These are phyloP conservation scores for Sphinx pinastri DNA, from an alignment of 2,888 invertebrate genomes.

Conservation along the genomic window DNA sequence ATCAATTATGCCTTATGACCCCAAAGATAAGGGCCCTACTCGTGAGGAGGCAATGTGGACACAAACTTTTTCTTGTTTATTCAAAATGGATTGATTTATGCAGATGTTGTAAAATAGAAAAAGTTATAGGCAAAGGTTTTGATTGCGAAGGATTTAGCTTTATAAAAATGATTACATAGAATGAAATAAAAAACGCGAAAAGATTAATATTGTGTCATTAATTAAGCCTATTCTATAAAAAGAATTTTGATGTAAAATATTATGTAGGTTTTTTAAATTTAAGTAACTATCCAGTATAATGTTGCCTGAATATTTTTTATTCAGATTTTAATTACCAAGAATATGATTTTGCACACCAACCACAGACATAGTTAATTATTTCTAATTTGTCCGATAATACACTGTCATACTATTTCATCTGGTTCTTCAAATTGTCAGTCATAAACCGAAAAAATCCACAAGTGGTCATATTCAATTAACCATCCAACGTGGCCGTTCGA, in stretches of 20 bases:
- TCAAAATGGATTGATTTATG: constrained; percentile 67
- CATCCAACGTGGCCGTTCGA: constrained; percentile 60
- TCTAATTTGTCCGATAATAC: neutral
- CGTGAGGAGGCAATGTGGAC: constrained; percentile 64
- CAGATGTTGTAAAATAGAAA: constrained; percentile 59
- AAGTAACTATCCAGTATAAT: no score
- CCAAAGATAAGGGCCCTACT: constrained; percentile 39
- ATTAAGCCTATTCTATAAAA: no score
- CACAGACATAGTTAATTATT: neutral
- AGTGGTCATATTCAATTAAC: constrained; percentile 78
- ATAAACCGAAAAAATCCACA: constrained; percentile 55
- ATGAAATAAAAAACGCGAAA: no score
- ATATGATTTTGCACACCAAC: neutral
- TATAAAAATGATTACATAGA: neutral
- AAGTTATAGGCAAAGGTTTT: constrained; percentile 16
- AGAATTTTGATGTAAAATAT: no score
- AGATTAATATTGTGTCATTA: no score
- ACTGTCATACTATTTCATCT: neutral
- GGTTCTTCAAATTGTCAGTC: constrained; percentile 40
- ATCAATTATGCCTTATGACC: constrained; percentile 15
- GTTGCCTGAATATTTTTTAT: no score
- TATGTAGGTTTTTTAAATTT: no score
- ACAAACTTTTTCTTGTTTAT: constrained; percentile 62
- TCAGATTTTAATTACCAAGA: neutral
- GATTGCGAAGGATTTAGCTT: neutral